Base-by-base conservation (phyloP, 2,797 vertebrate genomes). In the Tarsius wallacei region DNA sequence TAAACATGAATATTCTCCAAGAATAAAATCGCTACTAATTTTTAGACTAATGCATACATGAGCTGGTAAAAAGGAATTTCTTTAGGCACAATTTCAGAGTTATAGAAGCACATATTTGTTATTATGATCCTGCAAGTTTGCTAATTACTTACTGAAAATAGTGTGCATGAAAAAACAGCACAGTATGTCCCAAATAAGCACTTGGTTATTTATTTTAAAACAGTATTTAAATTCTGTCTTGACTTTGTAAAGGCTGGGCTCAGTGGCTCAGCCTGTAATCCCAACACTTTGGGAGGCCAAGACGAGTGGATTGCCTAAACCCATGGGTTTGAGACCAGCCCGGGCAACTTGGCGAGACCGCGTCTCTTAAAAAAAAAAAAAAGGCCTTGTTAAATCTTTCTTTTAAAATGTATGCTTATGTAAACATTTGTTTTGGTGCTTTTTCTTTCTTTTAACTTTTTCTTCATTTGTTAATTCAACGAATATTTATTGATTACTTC, bases 141-240 rank as follows among this genome's bases (percentile, higher is more conserved):
- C 76, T 77, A 24, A 64, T 47, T 81, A 70, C 61, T 90, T 87
- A 83, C 70, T 64, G 68, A 86, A 96, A 93, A 87, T 53, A 71
- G 59, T 49, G 15, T 70, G 26, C 14, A 31, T 59, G 80, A 64
- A n/a, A 66, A 83, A 88, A 64, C 11, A 84, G 47, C 51, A 89
- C 5, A 51, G 21, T 15, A 19, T 89, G 68, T 84, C 76, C 73
- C 77, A 63, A 68, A 74, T 49, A 88, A 80, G 76, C 57, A 47
- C 10, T 31, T 64, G 26, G 2, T 16, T 90, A 22, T 87, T 94
- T 97, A 36, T 78, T 87, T 53, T 42, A 42, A 42, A 42, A 42
- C 42, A 42, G 42, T 42, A 42, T 42, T 42, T 42, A 42, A 42
- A 42, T 42, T 42, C 42, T 42, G 42, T 42, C 42, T 42, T 42